Evolutionary conservation across 1,140 invertebrate genomes (phyloP).

Genomic region (Heterodera carotae): DNA sequence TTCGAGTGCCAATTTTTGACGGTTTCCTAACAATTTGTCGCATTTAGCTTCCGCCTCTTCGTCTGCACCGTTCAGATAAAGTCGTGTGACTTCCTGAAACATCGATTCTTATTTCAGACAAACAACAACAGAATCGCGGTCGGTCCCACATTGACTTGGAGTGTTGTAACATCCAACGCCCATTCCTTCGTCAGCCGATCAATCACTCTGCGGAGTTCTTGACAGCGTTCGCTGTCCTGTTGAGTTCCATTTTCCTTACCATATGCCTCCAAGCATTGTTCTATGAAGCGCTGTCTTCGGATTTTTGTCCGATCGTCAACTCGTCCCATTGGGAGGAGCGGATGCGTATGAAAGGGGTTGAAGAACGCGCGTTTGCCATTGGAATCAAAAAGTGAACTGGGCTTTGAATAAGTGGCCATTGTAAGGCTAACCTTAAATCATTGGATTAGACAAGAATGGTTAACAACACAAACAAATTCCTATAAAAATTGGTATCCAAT

Average conservation of each 20-base stretch:
- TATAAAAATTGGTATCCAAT: constrained; percentile 18
- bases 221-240: constrained; percentile 32
- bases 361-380: constrained; percentile 44
- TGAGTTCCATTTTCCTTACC: constrained; percentile 9
- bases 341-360: constrained; percentile 46
- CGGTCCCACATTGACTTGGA: constrained; percentile 43
- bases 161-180: constrained; percentile 41
- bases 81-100: neutral
- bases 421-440: neutral
- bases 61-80: constrained; percentile 28
- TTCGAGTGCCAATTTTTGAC: constrained; percentile 25
- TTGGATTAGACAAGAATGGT: too few species aligned
- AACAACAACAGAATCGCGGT: neutral
- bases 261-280: constrained; percentile 36
- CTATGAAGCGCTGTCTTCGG: constrained; percentile 41
- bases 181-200: constrained; percentile 41
- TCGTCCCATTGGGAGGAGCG: constrained; percentile 42
- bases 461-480: neutral
- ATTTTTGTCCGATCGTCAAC: constrained; percentile 41
- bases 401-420: constrained; percentile 9
- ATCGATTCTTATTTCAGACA: too few species aligned
- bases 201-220: constrained; percentile 38
- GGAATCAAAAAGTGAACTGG: constrained; percentile 41
- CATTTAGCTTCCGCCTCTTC: constrained; percentile 28
- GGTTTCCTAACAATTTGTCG: constrained; percentile 7